Percentiles rank a stretch among this genome's conserved stretches.
Evolutionary conservation across 2,113 vertebrate genomes (phyloP).

Genomic region (Callithrix jacchus): DNA sequence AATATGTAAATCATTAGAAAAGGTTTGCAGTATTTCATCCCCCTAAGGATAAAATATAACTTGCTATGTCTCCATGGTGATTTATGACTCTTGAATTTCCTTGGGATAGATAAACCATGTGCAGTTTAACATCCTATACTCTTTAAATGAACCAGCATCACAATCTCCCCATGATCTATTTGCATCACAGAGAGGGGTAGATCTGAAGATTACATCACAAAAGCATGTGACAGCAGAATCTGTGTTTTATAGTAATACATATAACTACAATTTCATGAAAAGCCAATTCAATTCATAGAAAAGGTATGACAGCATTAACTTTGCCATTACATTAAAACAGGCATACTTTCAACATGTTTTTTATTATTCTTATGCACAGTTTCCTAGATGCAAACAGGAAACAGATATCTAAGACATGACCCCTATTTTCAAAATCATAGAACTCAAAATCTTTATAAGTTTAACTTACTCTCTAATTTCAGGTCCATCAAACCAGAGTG

Average conservation of each 20-base stretch:
- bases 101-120: conserved; percentile 73
- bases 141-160: conserved; percentile 80
- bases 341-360: not conserved
- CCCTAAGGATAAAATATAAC: conserved; percentile 68
- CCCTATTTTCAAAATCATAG: not conserved
- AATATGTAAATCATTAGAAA: conserved; percentile 83
- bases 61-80: conserved; percentile 76
- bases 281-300: not conserved
- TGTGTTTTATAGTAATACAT: conserved; percentile 35
- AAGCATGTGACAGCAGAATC: not conserved
- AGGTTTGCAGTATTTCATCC: conserved; percentile 71
- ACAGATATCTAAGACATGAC: not conserved
- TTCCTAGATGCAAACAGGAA: not conserved
- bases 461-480: not conserved
- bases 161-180: conserved; percentile 78
- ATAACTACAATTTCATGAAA: conserved; percentile 33
- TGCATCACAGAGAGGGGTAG: conserved; percentile 59
- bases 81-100: conserved; percentile 79
- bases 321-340: not conserved
- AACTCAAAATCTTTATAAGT: not conserved
- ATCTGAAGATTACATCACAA: conserved; percentile 72
- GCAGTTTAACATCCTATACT: conserved; percentile 74
- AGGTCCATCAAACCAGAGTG: not conserved
- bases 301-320: not conserved
- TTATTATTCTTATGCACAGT: not conserved